These are phyloP conservation scores for Hyles euphorbiae DNA, from an alignment of 1,140 invertebrate genomes.

Conservation along the genomic window DNA sequence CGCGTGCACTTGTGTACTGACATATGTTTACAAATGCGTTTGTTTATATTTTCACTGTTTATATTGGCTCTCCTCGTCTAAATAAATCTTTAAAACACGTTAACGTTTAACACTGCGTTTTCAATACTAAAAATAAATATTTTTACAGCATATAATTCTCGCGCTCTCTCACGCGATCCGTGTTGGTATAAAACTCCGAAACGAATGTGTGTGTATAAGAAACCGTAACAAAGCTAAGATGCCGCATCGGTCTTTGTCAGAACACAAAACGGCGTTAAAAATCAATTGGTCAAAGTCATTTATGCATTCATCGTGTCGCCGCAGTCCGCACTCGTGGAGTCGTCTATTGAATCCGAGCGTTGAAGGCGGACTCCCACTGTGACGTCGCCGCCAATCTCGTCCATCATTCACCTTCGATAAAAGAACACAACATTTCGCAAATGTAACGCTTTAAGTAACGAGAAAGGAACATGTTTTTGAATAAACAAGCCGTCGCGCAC, in stretches of 20 bases:
- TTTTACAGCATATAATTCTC: constrained; percentile 6
- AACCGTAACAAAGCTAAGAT: constrained; percentile 30
- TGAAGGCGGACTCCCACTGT: constrained; percentile 49
- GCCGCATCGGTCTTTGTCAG: constrained; percentile 34
- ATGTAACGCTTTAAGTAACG: too few species aligned
- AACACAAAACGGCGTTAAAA: constrained; percentile 48
- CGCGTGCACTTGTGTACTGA: constrained; percentile 56
- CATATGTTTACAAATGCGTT: constrained; percentile 62
- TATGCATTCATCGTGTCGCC: constrained; percentile 41
- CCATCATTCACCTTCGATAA: neutral
- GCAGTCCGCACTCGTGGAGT: constrained; percentile 26
- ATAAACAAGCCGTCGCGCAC: too few species aligned
- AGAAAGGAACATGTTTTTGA: neutral
- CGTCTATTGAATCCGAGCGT: constrained; percentile 52
- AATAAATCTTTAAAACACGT: constrained; percentile 30
- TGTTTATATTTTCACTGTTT: constrained; percentile 66
- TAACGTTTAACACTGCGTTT: constrained; percentile 25
- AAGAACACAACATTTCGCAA: too few species aligned
- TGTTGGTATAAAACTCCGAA: constrained; percentile 13
- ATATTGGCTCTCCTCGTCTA: constrained; percentile 40
- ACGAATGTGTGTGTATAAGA: constrained; percentile 17
- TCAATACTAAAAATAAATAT: constrained; percentile 13
- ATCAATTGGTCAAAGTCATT: constrained; percentile 69
- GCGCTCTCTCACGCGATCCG: neutral
- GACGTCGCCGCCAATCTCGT: constrained; percentile 30